Conservation (phyloP, 2,888 invertebrate species). For the Synanthedon vespiformis region DNA sequence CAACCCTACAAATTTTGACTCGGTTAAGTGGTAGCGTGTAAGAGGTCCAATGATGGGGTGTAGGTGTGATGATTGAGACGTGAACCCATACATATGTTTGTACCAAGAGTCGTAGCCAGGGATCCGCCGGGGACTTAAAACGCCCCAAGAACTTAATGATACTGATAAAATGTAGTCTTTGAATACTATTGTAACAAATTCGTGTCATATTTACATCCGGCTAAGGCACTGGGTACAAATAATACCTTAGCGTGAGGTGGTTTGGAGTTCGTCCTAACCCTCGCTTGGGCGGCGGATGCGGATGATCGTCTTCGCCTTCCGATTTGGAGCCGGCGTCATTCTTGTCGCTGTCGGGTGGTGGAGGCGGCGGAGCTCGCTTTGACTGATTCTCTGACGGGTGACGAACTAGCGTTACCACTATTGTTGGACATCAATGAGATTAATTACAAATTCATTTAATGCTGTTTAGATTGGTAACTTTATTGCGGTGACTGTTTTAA, state of each 20-base stretch:
- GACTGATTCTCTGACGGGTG: too few relatives aligned
- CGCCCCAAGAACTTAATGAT: too few relatives aligned
- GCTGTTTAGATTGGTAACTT: too few relatives aligned
- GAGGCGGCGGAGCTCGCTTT: conserved; percentile 38
- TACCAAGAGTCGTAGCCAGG: conserved; percentile 6
- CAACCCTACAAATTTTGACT: conserved; percentile 27
- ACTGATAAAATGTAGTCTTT: not conserved
- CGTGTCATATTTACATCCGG: not conserved
- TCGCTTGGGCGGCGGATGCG: conserved; percentile 72
- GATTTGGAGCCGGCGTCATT: conserved; percentile 82
- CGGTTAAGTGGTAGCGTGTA: conserved; percentile 4
- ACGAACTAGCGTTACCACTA: too few relatives aligned
- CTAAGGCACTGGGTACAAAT: not conserved
- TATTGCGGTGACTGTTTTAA: too few relatives aligned
- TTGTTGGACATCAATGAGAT: not conserved
- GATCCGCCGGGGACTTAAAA: too few relatives aligned
- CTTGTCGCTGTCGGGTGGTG: conserved; percentile 57
- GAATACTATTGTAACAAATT: not conserved
- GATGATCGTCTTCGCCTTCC: conserved; percentile 87
- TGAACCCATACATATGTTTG: conserved; percentile 53
- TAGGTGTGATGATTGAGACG: conserved; percentile 17
- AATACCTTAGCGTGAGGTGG: conserved; percentile 86
- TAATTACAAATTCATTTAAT: not conserved
- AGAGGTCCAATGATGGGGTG: conserved; percentile 19
- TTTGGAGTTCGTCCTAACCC: conserved; percentile 91